Evolutionary conservation across 2,888 invertebrate species (phyloP).

Genomic region (Listrodromus nycthemerus): DNA sequence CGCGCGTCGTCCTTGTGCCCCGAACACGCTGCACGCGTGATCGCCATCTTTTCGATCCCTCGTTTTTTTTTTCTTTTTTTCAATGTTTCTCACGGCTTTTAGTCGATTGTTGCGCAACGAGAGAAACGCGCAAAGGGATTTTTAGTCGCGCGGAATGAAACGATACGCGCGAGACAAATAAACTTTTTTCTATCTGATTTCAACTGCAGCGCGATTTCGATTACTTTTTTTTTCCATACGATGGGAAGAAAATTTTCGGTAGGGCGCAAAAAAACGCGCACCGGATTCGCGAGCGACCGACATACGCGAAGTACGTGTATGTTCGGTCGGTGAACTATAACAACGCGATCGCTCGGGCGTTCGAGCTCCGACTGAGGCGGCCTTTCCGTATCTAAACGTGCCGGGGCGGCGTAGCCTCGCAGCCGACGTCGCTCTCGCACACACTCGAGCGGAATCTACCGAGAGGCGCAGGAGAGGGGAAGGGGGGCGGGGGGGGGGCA

Average conservation of each 20-base stretch:
- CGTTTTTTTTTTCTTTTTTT: constrained; percentile 7
- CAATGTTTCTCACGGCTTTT: neutral
- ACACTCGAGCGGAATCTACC: constrained; percentile 22
- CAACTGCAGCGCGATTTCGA: neutral
- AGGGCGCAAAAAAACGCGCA: neutral
- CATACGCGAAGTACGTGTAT: too few species aligned
- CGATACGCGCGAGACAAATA: neutral
- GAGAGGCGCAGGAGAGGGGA: neutral
- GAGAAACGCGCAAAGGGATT: neutral
- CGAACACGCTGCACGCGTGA: constrained; percentile 57
- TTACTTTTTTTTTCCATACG: neutral
- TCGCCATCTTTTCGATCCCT: constrained; percentile 56
- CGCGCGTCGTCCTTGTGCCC: constrained; percentile 51
- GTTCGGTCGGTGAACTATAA: neutral
- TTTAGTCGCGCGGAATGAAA: neutral
- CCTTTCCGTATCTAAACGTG: constrained; percentile 24
- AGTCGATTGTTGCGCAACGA: neutral
- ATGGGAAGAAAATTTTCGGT: neutral
- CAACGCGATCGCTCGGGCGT: constrained; percentile 7
- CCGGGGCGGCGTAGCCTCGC: neutral
- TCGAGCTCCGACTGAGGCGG: constrained; percentile 46
- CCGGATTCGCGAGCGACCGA: too few species aligned
- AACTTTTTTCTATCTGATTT: neutral
- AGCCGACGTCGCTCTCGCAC: neutral
- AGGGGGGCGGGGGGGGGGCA: neutral